Percentiles rank a stretch among this genome's conserved stretches.
phyloP scores from a whole-genome alignment of 2,888 invertebrate species.

The Pherbina coryleti region DNA sequence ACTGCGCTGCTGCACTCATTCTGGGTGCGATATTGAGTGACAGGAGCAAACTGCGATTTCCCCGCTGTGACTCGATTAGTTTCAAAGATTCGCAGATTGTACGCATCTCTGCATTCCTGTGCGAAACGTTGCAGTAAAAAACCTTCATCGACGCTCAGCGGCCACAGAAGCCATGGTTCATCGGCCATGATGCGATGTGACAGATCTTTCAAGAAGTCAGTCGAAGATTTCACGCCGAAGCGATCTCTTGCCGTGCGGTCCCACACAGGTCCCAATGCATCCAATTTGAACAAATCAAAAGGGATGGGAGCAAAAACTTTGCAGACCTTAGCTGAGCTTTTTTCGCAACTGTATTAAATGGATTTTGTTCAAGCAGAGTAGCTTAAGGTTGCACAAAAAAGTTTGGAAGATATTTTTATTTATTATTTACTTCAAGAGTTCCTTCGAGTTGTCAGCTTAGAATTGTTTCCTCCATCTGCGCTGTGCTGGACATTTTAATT shows the following conservation, averaged over 20 bases:
- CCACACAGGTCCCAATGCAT: background rate
- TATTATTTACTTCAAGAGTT: background rate
- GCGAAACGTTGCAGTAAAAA: background rate
- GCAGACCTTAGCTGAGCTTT: background rate
- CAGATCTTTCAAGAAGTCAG: constrained; percentile 41
- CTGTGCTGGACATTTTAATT: background rate
- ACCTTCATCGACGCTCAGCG: background rate
- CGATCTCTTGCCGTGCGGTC: constrained; percentile 26
- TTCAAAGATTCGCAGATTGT: constrained; percentile 39
- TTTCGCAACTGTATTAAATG: background rate
- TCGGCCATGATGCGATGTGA: constrained; percentile 40
- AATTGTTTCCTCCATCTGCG: constrained; percentile 8
- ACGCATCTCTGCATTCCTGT: constrained; percentile 33
- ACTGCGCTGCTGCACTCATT: constrained; percentile 7
- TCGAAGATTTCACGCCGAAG: constrained; percentile 29
- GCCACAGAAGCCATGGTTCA: constrained; percentile 3
- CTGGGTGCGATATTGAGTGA: constrained; percentile 48
- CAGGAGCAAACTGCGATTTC: constrained; percentile 44
- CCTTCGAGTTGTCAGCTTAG: constrained; percentile 18
- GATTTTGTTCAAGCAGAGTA: too few species aligned
- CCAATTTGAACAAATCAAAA: background rate
- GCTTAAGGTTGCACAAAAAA: background rate
- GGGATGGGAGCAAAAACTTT: background rate
- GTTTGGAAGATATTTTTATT: background rate
- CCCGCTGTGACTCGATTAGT: constrained; percentile 51